Conservation (phyloP, 2,113 vertebrate genomes). For the Pitta sordida region DNA sequence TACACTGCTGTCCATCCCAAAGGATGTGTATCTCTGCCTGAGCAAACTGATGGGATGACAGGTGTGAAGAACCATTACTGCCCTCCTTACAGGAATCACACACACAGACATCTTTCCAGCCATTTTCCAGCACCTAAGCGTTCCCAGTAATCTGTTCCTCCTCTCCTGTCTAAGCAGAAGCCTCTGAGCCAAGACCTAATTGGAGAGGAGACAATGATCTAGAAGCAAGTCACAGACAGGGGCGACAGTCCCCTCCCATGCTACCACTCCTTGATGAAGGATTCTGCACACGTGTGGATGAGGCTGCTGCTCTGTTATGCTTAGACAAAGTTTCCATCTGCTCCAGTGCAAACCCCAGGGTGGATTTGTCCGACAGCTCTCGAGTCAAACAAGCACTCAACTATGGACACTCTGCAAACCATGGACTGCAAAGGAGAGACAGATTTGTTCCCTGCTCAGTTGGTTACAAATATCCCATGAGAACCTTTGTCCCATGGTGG, state of each 20-base stretch:
- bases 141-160: not conserved
- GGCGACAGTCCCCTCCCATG: not conserved
- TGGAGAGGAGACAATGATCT: not conserved
- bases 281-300: not conserved
- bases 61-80: not conserved
- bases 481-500: not conserved
- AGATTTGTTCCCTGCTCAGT: not conserved
- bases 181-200: not conserved
- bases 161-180: not conserved
- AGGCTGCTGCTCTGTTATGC: not conserved
- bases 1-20: not conserved
- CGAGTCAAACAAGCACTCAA: not conserved
- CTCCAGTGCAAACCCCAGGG: not conserved
- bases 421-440: not conserved
- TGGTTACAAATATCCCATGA: not conserved
- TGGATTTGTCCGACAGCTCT: not conserved
- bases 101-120: not conserved
- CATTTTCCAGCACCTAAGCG: not conserved
- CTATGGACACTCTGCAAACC: not conserved
- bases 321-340: constrained; percentile 12
- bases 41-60: not conserved
- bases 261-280: not conserved
- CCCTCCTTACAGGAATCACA: not conserved
- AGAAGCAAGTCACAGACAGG: not conserved
- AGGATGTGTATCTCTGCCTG: not conserved